Base-by-base conservation (phyloP, 2,113 vertebrate genomes). In the Campylorhamphus procurvoides region DNA sequence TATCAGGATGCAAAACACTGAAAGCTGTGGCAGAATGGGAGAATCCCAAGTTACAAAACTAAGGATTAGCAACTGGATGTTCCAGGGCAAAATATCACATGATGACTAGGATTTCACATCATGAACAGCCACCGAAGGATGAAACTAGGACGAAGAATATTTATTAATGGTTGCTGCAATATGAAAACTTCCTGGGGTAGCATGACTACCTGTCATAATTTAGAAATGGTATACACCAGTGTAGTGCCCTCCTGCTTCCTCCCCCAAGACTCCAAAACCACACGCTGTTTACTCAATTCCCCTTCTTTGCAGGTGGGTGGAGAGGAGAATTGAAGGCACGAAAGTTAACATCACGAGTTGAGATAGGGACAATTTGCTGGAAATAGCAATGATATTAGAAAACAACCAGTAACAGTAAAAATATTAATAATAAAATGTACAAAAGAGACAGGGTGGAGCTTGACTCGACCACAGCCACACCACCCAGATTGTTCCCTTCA, bases 401-500 rank as follows among this genome's bases (percentile, higher is more conserved):
- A 76, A 25, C 39, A 74, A 58, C 24, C 6, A 47, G 8, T 39
- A 47, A 31, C 10, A 60, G 29, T 17, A 60, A 25, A 7, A 52
- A 17, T 67, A 50, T 28, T 24, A 67, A 19, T 28, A 28, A 52
- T 7, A 44, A 17, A 53, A 53, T 14, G 19, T 25, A 29, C n/a
- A 46, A 60, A 82, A 46, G 10, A n/a, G 44, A 72, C 39, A 25
- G 14, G 0, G 3, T 23, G 35, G 47, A 62, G 39, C 29, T 35
- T 29, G 17, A 15, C 3, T 8, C 9, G 19, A 12, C 52, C 24
- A 28, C 5, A 42, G 18, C 27, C 27, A 42, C 27, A 42, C 12
- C 37, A 29, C 7, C n/a, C 3, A 23, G 52, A 39, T 13, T 1
- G 0, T 14, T 60, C 11, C 29, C n/a, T 68, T 33, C 4, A 7